Evolutionary conservation across 1,140 invertebrate species (phyloP).

Genomic region (Saccostrea echinata): DNA sequence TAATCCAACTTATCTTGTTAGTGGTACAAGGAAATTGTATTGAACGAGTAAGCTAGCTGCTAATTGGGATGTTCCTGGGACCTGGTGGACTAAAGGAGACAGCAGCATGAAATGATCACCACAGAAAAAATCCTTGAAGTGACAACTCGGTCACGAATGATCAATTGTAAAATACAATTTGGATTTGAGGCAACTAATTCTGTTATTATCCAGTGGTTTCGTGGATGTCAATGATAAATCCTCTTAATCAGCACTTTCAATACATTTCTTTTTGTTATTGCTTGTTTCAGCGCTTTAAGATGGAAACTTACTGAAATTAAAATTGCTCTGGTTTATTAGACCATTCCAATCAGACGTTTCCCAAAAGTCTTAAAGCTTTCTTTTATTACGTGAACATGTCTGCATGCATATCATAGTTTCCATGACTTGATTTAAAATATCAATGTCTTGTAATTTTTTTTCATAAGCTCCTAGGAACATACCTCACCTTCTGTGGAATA

Average conservation of each 20-base stretch:
- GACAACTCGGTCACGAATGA: background rate
- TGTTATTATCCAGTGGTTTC: background rate
- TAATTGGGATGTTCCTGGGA: background rate
- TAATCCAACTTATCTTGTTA: background rate
- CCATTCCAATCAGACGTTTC: too few relatives aligned
- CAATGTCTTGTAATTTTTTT: slow-evolving; percentile 46
- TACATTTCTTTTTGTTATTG: too few relatives aligned
- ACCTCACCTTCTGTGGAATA: slow-evolving; percentile 97
- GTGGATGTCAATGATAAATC: background rate
- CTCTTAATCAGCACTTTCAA: background rate
- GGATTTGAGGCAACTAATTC: background rate
- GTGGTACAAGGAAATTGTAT: background rate
- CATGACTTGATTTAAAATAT: too few relatives aligned
- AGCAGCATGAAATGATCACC: background rate
- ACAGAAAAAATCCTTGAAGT: background rate
- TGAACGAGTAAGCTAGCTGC: background rate
- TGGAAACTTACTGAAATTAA: too few relatives aligned
- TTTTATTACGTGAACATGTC: too few relatives aligned
- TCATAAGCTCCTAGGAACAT: slow-evolving; percentile 90
- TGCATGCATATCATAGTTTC: too few relatives aligned
- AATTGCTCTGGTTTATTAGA: too few relatives aligned
- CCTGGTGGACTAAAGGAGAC: background rate
- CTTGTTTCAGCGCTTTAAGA: too few relatives aligned
- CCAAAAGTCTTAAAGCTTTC: too few relatives aligned
- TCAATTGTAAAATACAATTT: background rate